Percentiles rank a stretch among this genome's conserved stretches.
Conservation (phyloP, 2,797 vertebrate species). For the Peromyscus aztecus region DNA sequence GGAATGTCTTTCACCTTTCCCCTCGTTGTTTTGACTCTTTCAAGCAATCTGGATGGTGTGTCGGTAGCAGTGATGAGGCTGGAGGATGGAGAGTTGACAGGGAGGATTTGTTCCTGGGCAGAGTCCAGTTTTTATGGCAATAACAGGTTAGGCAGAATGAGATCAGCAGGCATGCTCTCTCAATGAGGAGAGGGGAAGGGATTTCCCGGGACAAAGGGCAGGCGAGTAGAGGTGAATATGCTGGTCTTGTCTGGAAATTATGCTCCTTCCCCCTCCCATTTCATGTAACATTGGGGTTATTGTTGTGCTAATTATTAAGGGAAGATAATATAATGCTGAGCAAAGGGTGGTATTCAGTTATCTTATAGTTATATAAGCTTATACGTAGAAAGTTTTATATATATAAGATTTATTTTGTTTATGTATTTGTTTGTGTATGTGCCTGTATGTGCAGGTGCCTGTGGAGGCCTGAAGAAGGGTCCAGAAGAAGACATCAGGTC, state of each 20-base stretch:
- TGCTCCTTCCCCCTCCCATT: background rate
- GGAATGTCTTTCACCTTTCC: slow-evolving; percentile 12
- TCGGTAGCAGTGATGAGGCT: background rate
- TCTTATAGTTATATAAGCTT: background rate
- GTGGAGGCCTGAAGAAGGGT: no score
- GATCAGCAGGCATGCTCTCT: background rate
- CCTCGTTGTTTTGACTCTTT: background rate
- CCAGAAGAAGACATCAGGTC: background rate
- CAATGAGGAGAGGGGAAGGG: background rate
- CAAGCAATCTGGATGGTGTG: background rate
- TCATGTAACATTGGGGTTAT: background rate
- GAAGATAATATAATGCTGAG: background rate
- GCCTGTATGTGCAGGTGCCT: background rate
- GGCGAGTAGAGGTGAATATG: background rate
- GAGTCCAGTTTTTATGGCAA: background rate
- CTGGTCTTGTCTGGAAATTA: background rate
- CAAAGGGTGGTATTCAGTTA: background rate
- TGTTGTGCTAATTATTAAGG: background rate
- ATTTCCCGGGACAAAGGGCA: slow-evolving; percentile 34
- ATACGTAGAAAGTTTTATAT: background rate
- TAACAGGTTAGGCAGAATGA: background rate
- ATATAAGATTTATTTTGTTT: background rate
- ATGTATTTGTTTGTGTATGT: background rate
- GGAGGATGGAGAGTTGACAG: background rate
- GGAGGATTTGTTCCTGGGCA: background rate